phyloP scores from a whole-genome alignment of 2,888 invertebrate genomes.

The Prosapia bicincta region DNA sequence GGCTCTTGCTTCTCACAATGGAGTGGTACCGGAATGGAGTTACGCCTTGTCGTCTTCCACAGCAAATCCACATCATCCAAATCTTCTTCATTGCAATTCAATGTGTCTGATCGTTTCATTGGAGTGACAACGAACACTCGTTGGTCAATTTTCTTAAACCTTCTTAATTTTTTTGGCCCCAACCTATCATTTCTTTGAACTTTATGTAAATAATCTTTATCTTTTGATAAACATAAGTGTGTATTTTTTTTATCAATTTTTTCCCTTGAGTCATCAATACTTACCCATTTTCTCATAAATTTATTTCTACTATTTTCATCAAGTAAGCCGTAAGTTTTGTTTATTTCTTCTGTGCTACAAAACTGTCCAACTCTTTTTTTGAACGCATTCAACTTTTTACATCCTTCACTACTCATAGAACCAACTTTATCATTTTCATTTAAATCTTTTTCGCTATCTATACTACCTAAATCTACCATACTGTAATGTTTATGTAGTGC shows the following conservation, averaged over 20 bases:
- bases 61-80: not conserved
- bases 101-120: constrained; percentile 23
- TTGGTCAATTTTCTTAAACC: constrained; percentile 38
- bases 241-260: not conserved
- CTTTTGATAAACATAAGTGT: not conserved
- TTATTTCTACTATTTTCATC: constrained; percentile 11
- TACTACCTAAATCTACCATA: constrained; percentile 34
- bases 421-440: constrained; percentile 23
- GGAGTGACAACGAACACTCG: constrained; percentile 37
- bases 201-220: constrained; percentile 20
- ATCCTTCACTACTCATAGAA: constrained; percentile 19
- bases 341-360: constrained; percentile 34
- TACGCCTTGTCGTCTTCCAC: constrained; percentile 18
- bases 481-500: constrained; percentile 36
- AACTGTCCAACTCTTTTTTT: constrained; percentile 27
- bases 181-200: constrained; percentile 20
- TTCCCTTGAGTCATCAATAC: constrained; percentile 16
- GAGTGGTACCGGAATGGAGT: constrained; percentile 29
- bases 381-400: constrained; percentile 23
- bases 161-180: constrained; percentile 34
- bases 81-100: constrained; percentile 8
- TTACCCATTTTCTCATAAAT: constrained; percentile 19
- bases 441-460: constrained; percentile 8
- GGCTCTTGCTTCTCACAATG: constrained; percentile 25
- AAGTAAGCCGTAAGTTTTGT: constrained; percentile 29